phyloP scores from a whole-genome alignment of 2,113 vertebrate genomes.

The Fulica atra region DNA sequence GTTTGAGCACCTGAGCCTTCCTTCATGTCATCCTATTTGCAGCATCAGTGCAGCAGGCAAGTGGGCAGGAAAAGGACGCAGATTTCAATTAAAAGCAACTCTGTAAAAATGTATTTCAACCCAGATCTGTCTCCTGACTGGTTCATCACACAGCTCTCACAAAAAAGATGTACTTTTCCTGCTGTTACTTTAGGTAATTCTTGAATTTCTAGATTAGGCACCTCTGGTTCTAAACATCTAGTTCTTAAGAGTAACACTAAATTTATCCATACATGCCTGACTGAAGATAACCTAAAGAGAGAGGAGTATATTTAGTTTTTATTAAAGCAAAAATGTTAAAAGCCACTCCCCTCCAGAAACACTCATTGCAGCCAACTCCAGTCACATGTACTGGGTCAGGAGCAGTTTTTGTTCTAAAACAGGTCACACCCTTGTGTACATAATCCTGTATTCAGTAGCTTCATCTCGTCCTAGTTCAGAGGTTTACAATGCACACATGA shows the following conservation, averaged over 20 bases:
- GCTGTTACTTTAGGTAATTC: not conserved
- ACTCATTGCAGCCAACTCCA: not conserved
- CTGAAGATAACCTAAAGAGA: not conserved
- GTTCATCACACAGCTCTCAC: not conserved
- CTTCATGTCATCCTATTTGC: not conserved
- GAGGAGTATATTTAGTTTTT: not conserved
- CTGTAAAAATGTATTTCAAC: not conserved
- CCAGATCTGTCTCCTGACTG: not conserved
- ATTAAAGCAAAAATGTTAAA: not conserved
- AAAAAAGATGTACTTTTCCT: not conserved
- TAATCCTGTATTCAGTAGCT: not conserved
- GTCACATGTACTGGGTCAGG: not conserved
- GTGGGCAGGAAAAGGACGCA: not conserved
- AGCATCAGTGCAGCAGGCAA: not conserved
- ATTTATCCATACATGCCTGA: not conserved
- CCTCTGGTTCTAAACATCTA: not conserved
- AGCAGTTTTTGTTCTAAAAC: constrained; percentile 1
- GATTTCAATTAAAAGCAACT: not conserved
- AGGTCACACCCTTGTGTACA: constrained; percentile 32
- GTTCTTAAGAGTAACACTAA: not conserved
- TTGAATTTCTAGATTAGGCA: not conserved
- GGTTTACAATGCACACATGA: not conserved
- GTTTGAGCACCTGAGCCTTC: not conserved
- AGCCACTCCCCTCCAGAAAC: not conserved
- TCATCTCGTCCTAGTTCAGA: not conserved